Evolutionary conservation across 2,797 vertebrate genomes (phyloP), one percentile per base, ranked within the genome.

Genomic region (Knipowitschia caucasica): DNA sequence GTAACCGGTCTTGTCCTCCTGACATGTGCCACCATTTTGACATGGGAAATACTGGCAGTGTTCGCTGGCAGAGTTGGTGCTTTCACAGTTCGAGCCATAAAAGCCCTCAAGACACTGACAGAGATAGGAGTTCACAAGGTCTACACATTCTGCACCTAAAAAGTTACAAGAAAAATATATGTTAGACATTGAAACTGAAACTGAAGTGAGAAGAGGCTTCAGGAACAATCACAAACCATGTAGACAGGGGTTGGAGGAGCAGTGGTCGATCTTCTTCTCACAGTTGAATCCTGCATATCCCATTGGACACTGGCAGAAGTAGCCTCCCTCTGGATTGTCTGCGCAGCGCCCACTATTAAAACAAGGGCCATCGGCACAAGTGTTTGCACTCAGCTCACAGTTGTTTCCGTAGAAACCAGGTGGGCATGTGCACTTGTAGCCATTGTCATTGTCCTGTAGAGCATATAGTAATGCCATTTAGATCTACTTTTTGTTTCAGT

Each of bases 241-340:
- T 53, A 93, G 90, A 71, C 96, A 98, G 23, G 96, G 95, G 20
- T 82, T 79, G 43, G 95, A 96, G 34, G 92, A 92, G 85, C 96
- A 98, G 82, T 93, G 88, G 70, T 96, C 94, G 0, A 95, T 93
- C 86, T 96, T 99, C 91, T 98, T 98, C 83, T 98, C 96, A 12
- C 96, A 99, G 88, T 92, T 98, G 84, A 98, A 98, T 23, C 96
- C 96, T 0, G 94, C 94, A 42, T 98, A 96, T 11, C 94, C 93
- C 0, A 82, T 84, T 0, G 94, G 94, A 75, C 96, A 99, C 75
- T 90, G 93, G 74, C 96, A 99, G 83, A 89, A 92, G 75, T 98
- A 98, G 18, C 96, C 95, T 2, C 96, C 95, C 0, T 94, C 93
- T 0, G 92, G 92, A 88, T 93, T 95, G 83, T 98, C 95, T 0